Percentiles rank a stretch among this genome's conserved stretches.
phyloP scores from a whole-genome alignment of 2,113 vertebrate species.

The Podarcis muralis region DNA sequence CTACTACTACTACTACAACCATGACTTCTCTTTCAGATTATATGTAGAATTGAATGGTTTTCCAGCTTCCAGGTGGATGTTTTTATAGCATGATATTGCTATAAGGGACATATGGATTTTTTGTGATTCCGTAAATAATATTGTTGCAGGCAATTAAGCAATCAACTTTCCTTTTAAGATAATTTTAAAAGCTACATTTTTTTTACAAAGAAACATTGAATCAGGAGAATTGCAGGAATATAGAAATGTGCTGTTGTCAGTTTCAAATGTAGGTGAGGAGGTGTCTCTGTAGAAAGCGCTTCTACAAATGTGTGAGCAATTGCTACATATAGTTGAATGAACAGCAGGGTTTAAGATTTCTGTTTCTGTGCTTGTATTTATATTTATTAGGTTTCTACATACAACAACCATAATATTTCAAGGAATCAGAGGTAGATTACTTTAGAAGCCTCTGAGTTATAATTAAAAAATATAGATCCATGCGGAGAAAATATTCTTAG shows the following conservation, averaged over 20 bases:
- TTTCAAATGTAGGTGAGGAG: neutral
- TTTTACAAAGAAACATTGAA: conserved; percentile 2
- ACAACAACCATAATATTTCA: neutral
- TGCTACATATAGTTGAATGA: neutral
- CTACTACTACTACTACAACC: too few relatives aligned
- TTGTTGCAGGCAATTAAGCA: conserved; percentile 22
- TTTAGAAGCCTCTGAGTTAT: neutral
- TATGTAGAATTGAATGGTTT: neutral
- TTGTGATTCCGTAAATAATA: neutral
- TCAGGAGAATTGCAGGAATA: conserved; percentile 23
- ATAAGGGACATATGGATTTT: neutral
- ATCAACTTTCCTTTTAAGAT: neutral
- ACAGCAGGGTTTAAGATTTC: conserved; percentile 6
- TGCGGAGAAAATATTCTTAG: neutral
- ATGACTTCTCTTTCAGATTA: neutral
- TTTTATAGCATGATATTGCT: neutral
- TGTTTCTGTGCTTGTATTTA: conserved; percentile 24
- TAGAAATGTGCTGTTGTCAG: neutral
- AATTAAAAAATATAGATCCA: neutral
- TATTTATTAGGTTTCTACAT: neutral
- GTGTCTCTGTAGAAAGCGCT: accelerated
- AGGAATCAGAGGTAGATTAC: neutral
- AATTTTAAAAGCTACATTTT: conserved; percentile 12
- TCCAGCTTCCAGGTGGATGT: neutral
- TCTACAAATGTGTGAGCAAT: neutral